A percentile compares a stretch with the other conserved stretches of the same genome.
Evolutionary conservation across 2,113 vertebrate genomes (phyloP).

Genomic region (Bungarus multicinctus): DNA sequence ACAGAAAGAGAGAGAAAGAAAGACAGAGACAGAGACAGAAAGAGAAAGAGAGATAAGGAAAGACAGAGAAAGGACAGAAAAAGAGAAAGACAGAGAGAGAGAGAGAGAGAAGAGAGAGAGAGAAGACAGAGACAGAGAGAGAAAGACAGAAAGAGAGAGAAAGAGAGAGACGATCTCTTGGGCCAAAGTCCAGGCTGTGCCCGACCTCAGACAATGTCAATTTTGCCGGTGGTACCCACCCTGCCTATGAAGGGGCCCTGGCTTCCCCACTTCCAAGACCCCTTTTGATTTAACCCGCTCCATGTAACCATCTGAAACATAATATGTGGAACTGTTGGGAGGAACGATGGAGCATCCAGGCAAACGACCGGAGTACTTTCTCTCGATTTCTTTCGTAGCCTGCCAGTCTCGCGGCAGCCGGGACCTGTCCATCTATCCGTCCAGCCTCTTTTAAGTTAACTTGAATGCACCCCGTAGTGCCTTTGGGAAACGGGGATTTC

Average conservation of each 20-base stretch:
- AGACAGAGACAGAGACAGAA: too few species aligned
- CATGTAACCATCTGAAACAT: not conserved
- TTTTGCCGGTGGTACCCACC: not conserved
- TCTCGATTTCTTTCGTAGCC: not conserved
- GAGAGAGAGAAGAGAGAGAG: too few species aligned
- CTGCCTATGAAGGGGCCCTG: not conserved
- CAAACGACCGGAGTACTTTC: not conserved
- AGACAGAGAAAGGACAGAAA: too few species aligned
- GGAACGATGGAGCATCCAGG: not conserved
- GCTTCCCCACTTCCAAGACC: not conserved
- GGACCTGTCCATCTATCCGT: not conserved
- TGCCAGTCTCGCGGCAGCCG: not conserved
- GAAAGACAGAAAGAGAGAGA: too few species aligned
- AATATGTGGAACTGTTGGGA: not conserved
- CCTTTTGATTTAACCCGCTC: not conserved
- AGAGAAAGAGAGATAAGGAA: too few species aligned
- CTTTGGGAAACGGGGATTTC: conserved; percentile 13
- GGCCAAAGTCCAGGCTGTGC: not conserved
- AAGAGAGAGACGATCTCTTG: not conserved
- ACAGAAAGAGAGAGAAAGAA: too few species aligned
- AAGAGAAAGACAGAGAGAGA: too few species aligned
- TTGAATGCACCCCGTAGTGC: conserved; percentile 29
- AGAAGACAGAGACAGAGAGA: too few species aligned
- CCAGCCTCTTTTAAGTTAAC: conserved; percentile 52
- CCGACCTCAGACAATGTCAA: not conserved